Base-by-base conservation (phyloP, 2,113 vertebrate species). In the Bos indicus region DNA sequence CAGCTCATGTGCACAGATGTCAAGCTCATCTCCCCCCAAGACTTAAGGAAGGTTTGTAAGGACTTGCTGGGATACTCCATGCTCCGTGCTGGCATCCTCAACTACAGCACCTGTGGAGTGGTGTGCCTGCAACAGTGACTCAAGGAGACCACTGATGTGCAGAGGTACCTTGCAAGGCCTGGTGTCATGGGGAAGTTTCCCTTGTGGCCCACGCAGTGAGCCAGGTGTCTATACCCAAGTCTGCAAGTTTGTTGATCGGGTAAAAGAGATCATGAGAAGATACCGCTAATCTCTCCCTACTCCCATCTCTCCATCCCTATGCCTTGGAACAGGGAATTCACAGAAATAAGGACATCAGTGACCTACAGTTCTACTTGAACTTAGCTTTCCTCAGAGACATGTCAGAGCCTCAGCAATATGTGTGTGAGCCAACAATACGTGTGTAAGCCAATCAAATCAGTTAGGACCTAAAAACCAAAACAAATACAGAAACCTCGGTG, bases 181-280 rank as follows among this genome's bases (percentile, higher is more conserved):
- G 1, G 98, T 98, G 9, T 98, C 98, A 28, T 98, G 98, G 98
- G 98, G 98, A 16, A 82, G 89, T 12, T 96, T 91, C 46, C 98
- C 96, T 4, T 98, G 98, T 0, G 97, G 98, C 48, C 84, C 97
- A 25, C 86, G 92, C 60, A 98, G 97, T 0, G 57, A 98, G 21
- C 98, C 98, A 4, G 97, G 97, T 2, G 98, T 98, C 71, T 98
- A 98, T 59, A 98, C 97, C 14, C 97, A 98, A 93, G 97, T 98
- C 74, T 98, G 97, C 86, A 98, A 98, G 85, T 98, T 88, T 7
- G 0, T 28, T 1, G 5, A 40, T 0, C 97, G 97, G 98, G 86
- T 98, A n/a, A 19, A 51, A 0, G 3, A 98, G 2, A 98, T 92
- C 46, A 97, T 98, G 3, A 93, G 28, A 83, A 71, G 0, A 2